phyloP scores from a whole-genome alignment of 2,888 invertebrate genomes.

The Metalampra italica region DNA sequence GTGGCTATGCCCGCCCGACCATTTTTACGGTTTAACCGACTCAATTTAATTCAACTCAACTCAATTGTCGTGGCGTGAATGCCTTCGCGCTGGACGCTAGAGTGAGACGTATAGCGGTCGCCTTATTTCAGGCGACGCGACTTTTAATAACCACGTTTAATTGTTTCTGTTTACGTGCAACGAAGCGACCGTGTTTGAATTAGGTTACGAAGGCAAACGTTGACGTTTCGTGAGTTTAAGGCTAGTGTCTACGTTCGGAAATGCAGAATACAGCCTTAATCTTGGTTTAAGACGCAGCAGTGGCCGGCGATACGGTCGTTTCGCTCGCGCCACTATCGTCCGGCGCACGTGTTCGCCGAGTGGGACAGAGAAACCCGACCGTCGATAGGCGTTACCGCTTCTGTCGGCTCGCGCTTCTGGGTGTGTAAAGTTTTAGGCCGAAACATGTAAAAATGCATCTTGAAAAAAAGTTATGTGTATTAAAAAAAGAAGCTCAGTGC shows the following conservation, averaged over 20 bases:
- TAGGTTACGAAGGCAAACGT: slow-evolving; percentile 26
- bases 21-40: slow-evolving; percentile 77
- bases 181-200: slow-evolving; percentile 18
- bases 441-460: slow-evolving; percentile 80
- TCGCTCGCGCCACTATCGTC: slow-evolving; percentile 73
- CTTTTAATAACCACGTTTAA: slow-evolving; percentile 29
- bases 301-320: slow-evolving; percentile 53
- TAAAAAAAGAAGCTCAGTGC: slow-evolving; percentile 78
- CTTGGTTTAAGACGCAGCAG: slow-evolving; percentile 69
- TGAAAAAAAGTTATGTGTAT: slow-evolving; percentile 80
- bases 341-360: slow-evolving; percentile 39
- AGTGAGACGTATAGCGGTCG: slow-evolving; percentile 67
- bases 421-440: slow-evolving; percentile 79
- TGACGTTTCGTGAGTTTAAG: slow-evolving; percentile 49
- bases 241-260: slow-evolving; percentile 60
- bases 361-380: slow-evolving; percentile 61
- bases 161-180: slow-evolving; percentile 12
- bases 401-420: slow-evolving; percentile 61
- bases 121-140: slow-evolving; percentile 41
- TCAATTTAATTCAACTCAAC: slow-evolving; percentile 79
- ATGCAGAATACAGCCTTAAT: slow-evolving; percentile 70
- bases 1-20: slow-evolving; percentile 69
- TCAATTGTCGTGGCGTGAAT: slow-evolving; percentile 76
- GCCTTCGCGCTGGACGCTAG: slow-evolving; percentile 75
- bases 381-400: slow-evolving; percentile 66